These are phyloP conservation scores for Acanthosoma haemorrhoidale DNA, from an alignment of 2,888 invertebrate genomes.

Conservation along the genomic window DNA sequence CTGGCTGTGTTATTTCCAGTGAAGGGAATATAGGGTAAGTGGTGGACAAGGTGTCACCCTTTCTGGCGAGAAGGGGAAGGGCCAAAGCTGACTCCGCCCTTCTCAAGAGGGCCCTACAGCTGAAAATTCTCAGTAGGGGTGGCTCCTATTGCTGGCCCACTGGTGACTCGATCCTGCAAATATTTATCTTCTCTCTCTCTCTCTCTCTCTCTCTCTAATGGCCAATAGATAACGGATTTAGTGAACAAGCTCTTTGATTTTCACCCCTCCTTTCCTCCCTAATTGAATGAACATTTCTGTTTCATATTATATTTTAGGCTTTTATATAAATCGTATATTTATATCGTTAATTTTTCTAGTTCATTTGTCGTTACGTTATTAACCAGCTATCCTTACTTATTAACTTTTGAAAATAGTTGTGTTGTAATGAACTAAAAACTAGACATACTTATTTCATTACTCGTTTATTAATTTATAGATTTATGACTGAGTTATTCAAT, in stretches of 20 bases:
- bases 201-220: not conserved
- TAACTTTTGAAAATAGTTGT: too few relatives aligned
- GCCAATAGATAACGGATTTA: not conserved
- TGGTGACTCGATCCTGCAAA: not conserved
- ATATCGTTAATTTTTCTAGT: too few relatives aligned
- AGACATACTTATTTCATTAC: too few relatives aligned
- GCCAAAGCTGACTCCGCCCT: not conserved
- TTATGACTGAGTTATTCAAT: too few relatives aligned
- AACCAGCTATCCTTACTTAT: too few relatives aligned
- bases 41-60: not conserved
- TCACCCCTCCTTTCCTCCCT: too few relatives aligned
- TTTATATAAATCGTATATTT: too few relatives aligned
- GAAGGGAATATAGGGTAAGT: not conserved
- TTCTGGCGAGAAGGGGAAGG: not conserved
- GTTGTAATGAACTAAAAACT: too few relatives aligned
- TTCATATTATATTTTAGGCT: too few relatives aligned
- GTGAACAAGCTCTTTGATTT: not conserved
- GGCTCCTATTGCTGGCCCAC: not conserved
- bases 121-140: not conserved
- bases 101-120: slow-evolving; percentile 13
- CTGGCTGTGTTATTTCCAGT: not conserved
- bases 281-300: too few relatives aligned
- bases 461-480: too few relatives aligned
- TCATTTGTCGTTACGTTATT: too few relatives aligned
- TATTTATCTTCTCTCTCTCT: not conserved